Evolutionary conservation across 2,888 invertebrate species (phyloP), one percentile per base, ranked within the genome.

Genomic region (Mythimna albipuncta): DNA sequence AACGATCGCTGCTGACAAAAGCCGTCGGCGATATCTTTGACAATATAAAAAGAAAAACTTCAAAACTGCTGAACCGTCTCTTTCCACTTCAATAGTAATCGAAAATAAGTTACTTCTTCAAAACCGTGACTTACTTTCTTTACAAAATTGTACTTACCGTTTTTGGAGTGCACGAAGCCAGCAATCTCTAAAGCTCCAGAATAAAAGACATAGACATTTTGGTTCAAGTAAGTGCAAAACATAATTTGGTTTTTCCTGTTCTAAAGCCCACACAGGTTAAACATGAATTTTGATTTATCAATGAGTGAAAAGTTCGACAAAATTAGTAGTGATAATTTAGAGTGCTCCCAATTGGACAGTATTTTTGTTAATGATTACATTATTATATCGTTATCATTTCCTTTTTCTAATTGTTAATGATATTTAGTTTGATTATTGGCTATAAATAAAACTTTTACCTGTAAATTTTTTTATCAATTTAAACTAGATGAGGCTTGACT

Each of bases 91-190:
- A 89, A 89, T 91, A 88, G 92, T 89, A 90, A 87, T 87, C 80
- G 76, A 81, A 74, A 86, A 86, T 83, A 75, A 80, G 87, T 67
- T 66, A 90, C 88, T 86, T 87, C 88, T 79, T 83, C 63, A 85
- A 88, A 90, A 91, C 89, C 93, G 92, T 95, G 92, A 93, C 94
- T 92, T 93, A 91, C 90, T 89, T 85, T 85, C 69, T 71, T 70
- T n/a, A 86, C 73, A 79, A 76, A 55, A 38, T 79, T 80, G 66
- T 81, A 85, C 87, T 79, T 84, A 79, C 82, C 65, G 64, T 76
- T 78, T 72, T 69, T 21, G 62, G 66, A 70, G 68, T 19, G n/a
- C 68, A 64, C 73, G 69, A 64, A 6, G 75, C 32, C 67, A 21
- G 38, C 52, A 19, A 52, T 54, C n/a, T 72, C 54, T 75, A 59